phyloP scores from a whole-genome alignment of 2,888 invertebrate species.

The Eupithecia inturbata region DNA sequence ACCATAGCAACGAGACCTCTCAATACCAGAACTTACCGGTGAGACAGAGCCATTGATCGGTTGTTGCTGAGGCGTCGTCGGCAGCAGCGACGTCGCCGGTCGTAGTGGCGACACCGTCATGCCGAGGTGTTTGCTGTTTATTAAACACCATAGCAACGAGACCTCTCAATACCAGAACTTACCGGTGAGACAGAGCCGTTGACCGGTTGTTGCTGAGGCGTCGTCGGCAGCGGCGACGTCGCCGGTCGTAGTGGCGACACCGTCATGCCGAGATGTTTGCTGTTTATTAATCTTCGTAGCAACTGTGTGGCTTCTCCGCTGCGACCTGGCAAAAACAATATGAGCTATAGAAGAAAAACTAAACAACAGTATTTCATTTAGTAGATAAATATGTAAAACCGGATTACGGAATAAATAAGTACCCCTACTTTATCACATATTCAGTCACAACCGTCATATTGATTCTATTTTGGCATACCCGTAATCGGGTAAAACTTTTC shows the following conservation, averaged over 20 bases:
- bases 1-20: slow-evolving; percentile 82
- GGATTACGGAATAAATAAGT: not conserved
- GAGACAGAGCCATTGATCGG: slow-evolving; percentile 72
- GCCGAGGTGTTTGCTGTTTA: slow-evolving; percentile 90
- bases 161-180: slow-evolving; percentile 39
- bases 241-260: slow-evolving; percentile 81
- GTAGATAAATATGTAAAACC: not conserved
- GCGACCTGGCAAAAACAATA: slow-evolving; percentile 67
- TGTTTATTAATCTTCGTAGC: slow-evolving; percentile 89
- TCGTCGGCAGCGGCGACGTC: slow-evolving; percentile 63
- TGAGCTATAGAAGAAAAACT: slow-evolving; percentile 8
- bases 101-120: slow-evolving; percentile 86
- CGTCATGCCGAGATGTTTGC: slow-evolving; percentile 89
- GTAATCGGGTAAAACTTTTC: not conserved
- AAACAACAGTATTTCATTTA: not conserved
- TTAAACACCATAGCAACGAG: slow-evolving; percentile 87
- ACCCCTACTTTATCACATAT: not conserved
- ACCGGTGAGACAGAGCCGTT: slow-evolving; percentile 77
- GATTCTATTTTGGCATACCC: not conserved
- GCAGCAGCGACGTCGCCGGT: slow-evolving; percentile 64
- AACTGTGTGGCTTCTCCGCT: slow-evolving; percentile 90
- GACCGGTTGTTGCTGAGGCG: slow-evolving; percentile 59
- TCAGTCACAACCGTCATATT: not conserved
- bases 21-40: slow-evolving; percentile 61
- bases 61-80: slow-evolving; percentile 56